Base-by-base conservation (phyloP, 2,888 invertebrate genomes). In the Antheraea assamensis region DNA sequence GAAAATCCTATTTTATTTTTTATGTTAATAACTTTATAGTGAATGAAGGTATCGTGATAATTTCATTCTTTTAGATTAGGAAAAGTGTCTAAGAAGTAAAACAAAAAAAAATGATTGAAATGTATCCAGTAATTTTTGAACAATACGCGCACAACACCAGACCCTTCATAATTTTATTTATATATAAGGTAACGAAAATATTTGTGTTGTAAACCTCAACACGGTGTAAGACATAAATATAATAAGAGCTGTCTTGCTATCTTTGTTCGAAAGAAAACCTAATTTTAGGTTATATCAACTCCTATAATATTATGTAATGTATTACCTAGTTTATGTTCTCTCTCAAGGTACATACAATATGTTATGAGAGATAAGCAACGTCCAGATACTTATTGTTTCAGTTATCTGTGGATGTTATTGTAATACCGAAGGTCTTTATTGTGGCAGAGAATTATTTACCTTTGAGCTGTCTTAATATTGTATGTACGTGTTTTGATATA, bases 261-360 rank as follows among this genome's bases (percentile, higher is more conserved):
- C 27, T 64, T 64, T 30, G 30, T 64, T 17, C 17, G 17, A 27
- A 64, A 64, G 61, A 64, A 17, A 64, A 64, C 13, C 61, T 42
- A 58, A 17, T 64, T 30, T 64, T 64, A 64, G 15, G 27, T 68
- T 68, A 35, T 68, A 68, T 66, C 35, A 68, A 35, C 68, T 68
- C 68, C 21, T 68, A 68, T 31, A 68, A 68, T 30, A 31, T 35
- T 10, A 27, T 64, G 4, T 68, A 35, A 68, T 35, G 35, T 35
- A 68, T 35, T 68, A 31, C n/a, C n/a, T 68, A 68, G n/a, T 68
- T 68, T 17, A 35, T 68, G 35, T 68, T 21, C n/a, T 68, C n/a
- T 35, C 35, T 30, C 35, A 21, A 35, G 68, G n/a, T 68, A 68
- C 17, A 64, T 68, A 68, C 17, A 64, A 64, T 64, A 64, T 30